phyloP scores from a whole-genome alignment of 2,113 vertebrate genomes.

The Gymnobelideus leadbeateri region DNA sequence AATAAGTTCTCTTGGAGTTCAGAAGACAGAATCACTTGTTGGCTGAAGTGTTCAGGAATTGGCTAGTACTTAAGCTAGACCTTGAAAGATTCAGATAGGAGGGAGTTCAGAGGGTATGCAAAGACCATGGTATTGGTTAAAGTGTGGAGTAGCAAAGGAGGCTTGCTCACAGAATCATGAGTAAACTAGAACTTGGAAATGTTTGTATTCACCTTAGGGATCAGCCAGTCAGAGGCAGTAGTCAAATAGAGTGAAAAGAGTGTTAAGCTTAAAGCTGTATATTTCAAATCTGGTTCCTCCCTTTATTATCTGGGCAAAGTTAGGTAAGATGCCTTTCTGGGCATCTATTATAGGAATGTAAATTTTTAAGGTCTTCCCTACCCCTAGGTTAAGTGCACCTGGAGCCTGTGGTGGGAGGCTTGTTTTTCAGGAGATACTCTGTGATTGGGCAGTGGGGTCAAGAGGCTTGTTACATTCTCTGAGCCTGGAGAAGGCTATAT shows the following conservation, averaged over 20 bases:
- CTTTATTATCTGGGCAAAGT: not conserved
- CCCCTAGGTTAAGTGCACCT: no score
- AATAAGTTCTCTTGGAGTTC: not conserved
- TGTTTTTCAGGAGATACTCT: no score
- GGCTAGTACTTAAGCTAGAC: not conserved
- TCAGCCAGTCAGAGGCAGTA: not conserved
- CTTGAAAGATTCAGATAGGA: not conserved
- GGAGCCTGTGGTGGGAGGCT: no score
- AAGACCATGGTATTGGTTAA: not conserved
- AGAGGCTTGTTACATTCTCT: no score
- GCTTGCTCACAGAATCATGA: not conserved
- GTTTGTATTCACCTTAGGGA: not conserved
- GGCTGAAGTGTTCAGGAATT: not conserved
- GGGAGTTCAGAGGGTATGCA: not conserved
- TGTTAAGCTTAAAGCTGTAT: not conserved
- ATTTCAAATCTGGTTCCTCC: not conserved
- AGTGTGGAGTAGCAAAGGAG: not conserved
- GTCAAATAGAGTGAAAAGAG: not conserved
- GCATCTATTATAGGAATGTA: no score
- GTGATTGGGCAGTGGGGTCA: no score
- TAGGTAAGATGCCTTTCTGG: not conserved
- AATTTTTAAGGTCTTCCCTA: no score
- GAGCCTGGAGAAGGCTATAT: no score
- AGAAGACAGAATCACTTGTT: not conserved
- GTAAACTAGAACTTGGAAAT: not conserved